Percentiles rank a stretch among this genome's conserved stretches.
These are phyloP conservation scores for Allygus modestus DNA, from an alignment of 2,888 invertebrate genomes.

Conservation along the genomic window DNA sequence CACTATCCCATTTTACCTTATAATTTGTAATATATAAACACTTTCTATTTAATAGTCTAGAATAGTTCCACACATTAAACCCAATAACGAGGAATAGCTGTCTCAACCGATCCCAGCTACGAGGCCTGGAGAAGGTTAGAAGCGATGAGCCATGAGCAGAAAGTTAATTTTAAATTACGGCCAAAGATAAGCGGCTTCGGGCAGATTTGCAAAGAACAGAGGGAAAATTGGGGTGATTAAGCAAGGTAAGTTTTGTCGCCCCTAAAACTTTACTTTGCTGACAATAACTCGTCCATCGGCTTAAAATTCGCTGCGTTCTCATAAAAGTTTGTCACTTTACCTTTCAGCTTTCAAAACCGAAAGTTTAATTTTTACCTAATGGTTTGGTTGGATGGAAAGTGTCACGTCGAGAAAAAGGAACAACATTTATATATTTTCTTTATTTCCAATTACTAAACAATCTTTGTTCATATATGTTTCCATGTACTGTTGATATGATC, in stretches of 20 bases:
- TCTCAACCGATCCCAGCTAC: too few species aligned
- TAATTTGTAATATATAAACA: too few species aligned
- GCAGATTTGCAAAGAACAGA: slow-evolving; percentile 29
- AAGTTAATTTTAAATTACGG: slow-evolving; percentile 30
- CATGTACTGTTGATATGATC: too few species aligned
- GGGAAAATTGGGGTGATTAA: slow-evolving; percentile 30
- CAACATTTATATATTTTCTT: too few species aligned
- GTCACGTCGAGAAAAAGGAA: background rate
- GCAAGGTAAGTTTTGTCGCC: slow-evolving; percentile 10
- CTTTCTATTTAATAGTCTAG: too few species aligned
- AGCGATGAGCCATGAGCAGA: background rate
- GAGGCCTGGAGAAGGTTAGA: too few species aligned
- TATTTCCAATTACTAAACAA: too few species aligned
- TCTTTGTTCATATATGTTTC: too few species aligned
- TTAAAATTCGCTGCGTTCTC: slow-evolving; percentile 35
- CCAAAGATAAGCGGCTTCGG: slow-evolving; percentile 16
- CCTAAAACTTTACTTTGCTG: slow-evolving; percentile 20
- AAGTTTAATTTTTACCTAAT: too few species aligned
- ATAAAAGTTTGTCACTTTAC: slow-evolving; percentile 21
- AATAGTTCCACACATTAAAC: too few species aligned
- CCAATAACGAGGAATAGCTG: too few species aligned
- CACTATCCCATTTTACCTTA: too few species aligned
- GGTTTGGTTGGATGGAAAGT: background rate
- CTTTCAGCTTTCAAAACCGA: background rate
- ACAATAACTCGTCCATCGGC: slow-evolving; percentile 45